Base-by-base conservation (phyloP, 2,888 invertebrate species). In the Cheilosia grossa region DNA sequence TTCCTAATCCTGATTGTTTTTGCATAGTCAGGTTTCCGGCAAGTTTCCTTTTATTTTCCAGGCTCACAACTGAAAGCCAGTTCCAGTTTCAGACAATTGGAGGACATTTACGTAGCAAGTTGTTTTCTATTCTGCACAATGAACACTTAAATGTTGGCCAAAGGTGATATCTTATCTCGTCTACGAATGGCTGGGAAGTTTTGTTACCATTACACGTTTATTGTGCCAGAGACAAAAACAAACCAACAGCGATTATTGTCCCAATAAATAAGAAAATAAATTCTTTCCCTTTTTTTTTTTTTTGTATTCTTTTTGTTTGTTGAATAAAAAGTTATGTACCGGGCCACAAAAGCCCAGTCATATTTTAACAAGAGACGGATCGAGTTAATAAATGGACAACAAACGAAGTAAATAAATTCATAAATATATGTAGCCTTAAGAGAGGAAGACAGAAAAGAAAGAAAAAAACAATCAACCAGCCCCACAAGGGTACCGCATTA, bases 301-400 rank as follows among this genome's bases (percentile, higher is more conserved):
- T 9, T 30, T n/a, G n/a, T n/a, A n/a, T n/a, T n/a, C n/a, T n/a
- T n/a, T n/a, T n/a, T n/a, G n/a, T 30, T 9, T 30, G 7, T 10
- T 37, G 13, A 4, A 4, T 13, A 42, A 59, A n/a, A 42, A 58
- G 37, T n/a, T 42, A 44, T 27, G 44, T 4, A 27, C 40, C n/a
- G 44, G 17, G 17, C n/a, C 59, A 59, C 42, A 59, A 59, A 27
- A 27, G 42, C 17, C 9, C n/a, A 27, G 24, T 9, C 27, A 19
- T 19, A 17, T 17, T 47, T 47, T 1, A 47, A 64, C 19, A 51
- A 37, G 42, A 72, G 27, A 42, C 42, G 30, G n/a, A 73, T 63
- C 24, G 37, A 63, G 61, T 37, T 47, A 56, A 54, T 33, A 73
- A 73, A 64, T 54, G 37, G 37, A 64, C 33, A 19, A 42, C 5